Evolutionary conservation across 2,797 vertebrate genomes (phyloP), one percentile per base, ranked within the genome.

Genomic region (Salmo trutta): DNA sequence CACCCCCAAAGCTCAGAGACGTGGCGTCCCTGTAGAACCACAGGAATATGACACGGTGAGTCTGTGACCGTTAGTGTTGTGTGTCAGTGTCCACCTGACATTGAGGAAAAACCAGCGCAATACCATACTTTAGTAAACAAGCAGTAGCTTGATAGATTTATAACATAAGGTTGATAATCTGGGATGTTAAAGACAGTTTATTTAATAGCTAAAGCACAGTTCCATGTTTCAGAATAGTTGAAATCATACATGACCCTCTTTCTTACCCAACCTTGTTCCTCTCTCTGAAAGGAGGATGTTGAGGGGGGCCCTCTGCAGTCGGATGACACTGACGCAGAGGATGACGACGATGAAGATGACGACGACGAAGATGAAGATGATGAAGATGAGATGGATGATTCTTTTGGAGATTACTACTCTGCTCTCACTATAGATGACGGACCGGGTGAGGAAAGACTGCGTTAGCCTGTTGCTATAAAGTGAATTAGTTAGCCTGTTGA

Each of bases 391-490:
- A 79, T 27, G 31, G 17, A 31, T 17, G 79, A 76, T 5, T 33
- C 16, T 0, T 47, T 52, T 36, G 69, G 16, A 24, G 74, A 81
- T 84, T 24, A 27, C 24, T 29, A 67, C 24, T 67, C 24, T 15
- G 62, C 51, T 53, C 41, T 91, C 90, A 91, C 92, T 85, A 91
- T 84, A 91, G 92, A 92, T 80, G 93, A 95, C 86, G 92, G 86
- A 89, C 91, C 87, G 93, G 94, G 94, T 92, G 62, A 87, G 85
- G 4, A 17, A 1, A 19, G 77, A 27, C 65, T 47, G 41, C 31
- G 0, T 47, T 47, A 12, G 41, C 41, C 41, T 47, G 41, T 3
- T 36, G 33, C 6, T 36, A 1, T 6, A 36, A 36, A 36, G 33
- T 4, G 5, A 5, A 36, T 36, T 5, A 36, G 5, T 36, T 36